Evolutionary conservation across 2,888 invertebrate species (phyloP).

Genomic region (Drosophila sordidula): DNA sequence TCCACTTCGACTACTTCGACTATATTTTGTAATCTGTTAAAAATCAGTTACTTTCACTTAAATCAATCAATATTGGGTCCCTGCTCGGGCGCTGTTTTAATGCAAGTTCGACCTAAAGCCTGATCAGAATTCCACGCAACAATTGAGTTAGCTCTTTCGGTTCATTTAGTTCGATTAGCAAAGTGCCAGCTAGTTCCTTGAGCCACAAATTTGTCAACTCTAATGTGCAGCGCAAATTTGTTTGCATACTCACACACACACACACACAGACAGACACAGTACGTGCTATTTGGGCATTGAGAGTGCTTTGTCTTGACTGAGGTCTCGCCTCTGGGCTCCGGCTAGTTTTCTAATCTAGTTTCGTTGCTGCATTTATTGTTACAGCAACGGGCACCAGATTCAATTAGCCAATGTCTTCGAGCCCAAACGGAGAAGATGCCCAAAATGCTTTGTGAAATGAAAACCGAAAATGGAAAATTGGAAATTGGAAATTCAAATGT

Average conservation of each 20-base stretch:
- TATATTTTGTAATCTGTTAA: no score
- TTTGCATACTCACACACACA: constrained; percentile 14
- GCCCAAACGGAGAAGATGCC: constrained; percentile 13
- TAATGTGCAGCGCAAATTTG: constrained; percentile 37
- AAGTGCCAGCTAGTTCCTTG: constrained; percentile 18
- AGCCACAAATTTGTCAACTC: constrained; percentile 28
- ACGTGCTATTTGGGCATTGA: constrained; percentile 58
- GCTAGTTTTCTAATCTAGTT: constrained; percentile 66
- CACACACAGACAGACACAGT: not conserved
- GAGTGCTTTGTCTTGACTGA: constrained; percentile 50
- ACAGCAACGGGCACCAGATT: constrained; percentile 50
- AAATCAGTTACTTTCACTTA: no score
- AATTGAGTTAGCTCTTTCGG: constrained; percentile 15
- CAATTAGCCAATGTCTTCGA: constrained; percentile 70
- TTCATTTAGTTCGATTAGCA: constrained; percentile 11
- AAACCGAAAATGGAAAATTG: constrained; percentile 5
- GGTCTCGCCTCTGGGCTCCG: constrained; percentile 19
- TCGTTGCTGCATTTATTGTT: constrained; percentile 45
- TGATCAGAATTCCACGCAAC: not conserved
- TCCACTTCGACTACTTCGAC: not conserved
- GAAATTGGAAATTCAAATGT: constrained; percentile 27
- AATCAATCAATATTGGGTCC: not conserved
- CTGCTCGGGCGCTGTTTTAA: not conserved
- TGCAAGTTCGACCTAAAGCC: not conserved
- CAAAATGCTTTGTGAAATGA: constrained; percentile 7